These are phyloP conservation scores for Paratrypauchen microcephalus DNA, from an alignment of 2,797 vertebrate genomes.

Conservation along the genomic window DNA sequence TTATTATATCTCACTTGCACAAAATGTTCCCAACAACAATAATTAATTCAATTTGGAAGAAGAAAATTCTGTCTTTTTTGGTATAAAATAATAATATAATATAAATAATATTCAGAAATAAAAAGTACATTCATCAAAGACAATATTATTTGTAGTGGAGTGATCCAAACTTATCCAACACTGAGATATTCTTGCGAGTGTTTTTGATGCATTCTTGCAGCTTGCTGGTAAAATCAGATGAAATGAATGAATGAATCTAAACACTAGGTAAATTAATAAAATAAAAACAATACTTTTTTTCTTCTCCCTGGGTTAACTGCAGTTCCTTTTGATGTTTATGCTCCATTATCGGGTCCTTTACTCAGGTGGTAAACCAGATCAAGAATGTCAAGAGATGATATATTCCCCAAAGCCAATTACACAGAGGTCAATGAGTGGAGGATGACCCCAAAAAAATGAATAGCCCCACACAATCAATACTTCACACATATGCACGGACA, in stretches of 20 bases:
- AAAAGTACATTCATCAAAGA: background rate
- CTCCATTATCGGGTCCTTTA: slow-evolving; percentile 55
- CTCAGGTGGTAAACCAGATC: slow-evolving; percentile 61
- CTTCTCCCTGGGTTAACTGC: slow-evolving; percentile 4
- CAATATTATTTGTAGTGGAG: background rate
- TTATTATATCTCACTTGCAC: no score
- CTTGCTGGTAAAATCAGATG: background rate
- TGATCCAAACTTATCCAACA: background rate
- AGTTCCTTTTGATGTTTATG: slow-evolving; percentile 32
- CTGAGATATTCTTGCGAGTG: background rate
- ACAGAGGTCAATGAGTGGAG: slow-evolving; percentile 65
- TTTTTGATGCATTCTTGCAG: background rate
- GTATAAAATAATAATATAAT: no score
- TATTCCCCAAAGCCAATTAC: slow-evolving; percentile 70
- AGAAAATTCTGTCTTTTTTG: background rate
- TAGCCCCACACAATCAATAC: slow-evolving; percentile 66
- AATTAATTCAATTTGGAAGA: no score
- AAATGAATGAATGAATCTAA: no score
- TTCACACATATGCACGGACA: slow-evolving; percentile 40
- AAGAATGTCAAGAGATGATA: slow-evolving; percentile 59
- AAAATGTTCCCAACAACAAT: background rate
- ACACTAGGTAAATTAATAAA: background rate
- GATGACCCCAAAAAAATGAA: slow-evolving; percentile 65
- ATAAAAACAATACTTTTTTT: background rate
- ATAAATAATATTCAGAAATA: background rate